A percentile compares a stretch with the other conserved stretches of the same genome.
Conservation (phyloP, 2,797 vertebrate genomes). For the Chelidonichthys spinosus region DNA sequence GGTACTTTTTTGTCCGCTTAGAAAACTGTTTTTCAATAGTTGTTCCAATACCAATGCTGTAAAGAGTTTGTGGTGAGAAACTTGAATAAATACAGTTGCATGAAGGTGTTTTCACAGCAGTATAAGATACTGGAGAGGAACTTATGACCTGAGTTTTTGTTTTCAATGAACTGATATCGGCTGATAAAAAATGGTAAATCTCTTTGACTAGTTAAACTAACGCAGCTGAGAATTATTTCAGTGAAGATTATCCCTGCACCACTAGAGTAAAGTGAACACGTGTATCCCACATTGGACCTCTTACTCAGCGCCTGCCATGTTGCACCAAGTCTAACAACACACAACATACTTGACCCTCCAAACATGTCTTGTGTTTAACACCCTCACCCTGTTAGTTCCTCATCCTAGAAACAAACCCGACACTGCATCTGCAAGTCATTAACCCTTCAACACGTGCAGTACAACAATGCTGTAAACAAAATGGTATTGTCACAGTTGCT, state of each 20-base stretch:
- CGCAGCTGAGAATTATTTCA: conserved; percentile 23
- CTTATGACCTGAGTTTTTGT: background rate
- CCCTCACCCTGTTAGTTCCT: conserved; percentile 50
- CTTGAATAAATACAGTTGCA: background rate
- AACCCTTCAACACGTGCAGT: conserved; percentile 67
- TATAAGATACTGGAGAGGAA: background rate
- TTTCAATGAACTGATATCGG: background rate
- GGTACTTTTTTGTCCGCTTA: too few relatives aligned
- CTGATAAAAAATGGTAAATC: background rate
- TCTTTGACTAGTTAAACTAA: conserved; percentile 25
- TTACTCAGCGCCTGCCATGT: conserved; percentile 41
- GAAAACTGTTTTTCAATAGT: too few relatives aligned
- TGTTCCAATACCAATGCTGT: too few relatives aligned
- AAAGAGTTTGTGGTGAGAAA: background rate
- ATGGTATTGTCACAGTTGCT: conserved; percentile 61
- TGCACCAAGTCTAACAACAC: conserved; percentile 43
- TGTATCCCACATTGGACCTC: conserved; percentile 30
- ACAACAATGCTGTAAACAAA: conserved; percentile 76
- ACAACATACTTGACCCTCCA: conserved; percentile 55
- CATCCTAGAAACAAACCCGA: conserved; percentile 58
- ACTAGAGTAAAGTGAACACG: conserved; percentile 41
- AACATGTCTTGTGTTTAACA: conserved; percentile 58
- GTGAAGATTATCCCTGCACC: conserved; percentile 20
- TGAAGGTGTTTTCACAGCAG: background rate
- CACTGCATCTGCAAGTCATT: conserved; percentile 80